These are phyloP conservation scores for Lumbricus terrestris DNA, from an alignment of 2,888 invertebrate species.

Conservation along the genomic window DNA sequence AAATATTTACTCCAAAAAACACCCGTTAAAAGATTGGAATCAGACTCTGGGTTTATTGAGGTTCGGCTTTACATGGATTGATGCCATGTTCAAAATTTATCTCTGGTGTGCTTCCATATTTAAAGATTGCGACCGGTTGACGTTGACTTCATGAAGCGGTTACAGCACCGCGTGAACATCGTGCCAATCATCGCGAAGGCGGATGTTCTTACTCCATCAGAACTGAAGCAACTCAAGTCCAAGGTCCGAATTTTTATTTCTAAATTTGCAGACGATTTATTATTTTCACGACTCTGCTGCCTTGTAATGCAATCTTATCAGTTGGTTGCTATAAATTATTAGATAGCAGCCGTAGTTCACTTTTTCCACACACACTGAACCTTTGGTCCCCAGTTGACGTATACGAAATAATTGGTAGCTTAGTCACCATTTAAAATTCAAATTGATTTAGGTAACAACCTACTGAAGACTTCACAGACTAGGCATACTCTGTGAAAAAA, in stretches of 20 bases:
- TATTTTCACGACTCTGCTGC: not conserved
- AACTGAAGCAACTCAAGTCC: slow-evolving; percentile 52
- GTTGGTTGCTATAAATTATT: too few relatives aligned
- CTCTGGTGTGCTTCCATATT: not conserved
- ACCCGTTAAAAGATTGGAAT: not conserved
- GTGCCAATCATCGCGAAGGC: slow-evolving; percentile 60
- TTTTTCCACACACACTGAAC: not conserved
- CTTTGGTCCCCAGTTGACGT: not conserved
- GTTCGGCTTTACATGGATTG: too few relatives aligned
- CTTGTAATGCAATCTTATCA: not conserved
- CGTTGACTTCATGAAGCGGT: slow-evolving; percentile 55
- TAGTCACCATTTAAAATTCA: too few relatives aligned
- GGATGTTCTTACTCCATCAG: slow-evolving; percentile 57
- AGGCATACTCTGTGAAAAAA: too few relatives aligned
- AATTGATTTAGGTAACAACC: too few relatives aligned
- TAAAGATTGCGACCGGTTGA: slow-evolving; percentile 64
- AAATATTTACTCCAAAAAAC: not conserved
- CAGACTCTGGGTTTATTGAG: not conserved
- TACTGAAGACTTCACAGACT: too few relatives aligned
- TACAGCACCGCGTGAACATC: slow-evolving; percentile 59
- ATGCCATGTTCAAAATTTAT: not conserved
- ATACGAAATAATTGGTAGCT: not conserved
- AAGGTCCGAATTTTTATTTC: slow-evolving; percentile 55
- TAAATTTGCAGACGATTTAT: not conserved
- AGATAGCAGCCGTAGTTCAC: too few relatives aligned